Base-by-base conservation (phyloP, 2,113 vertebrate genomes). In the Sinocyclocheilus rhinocerous region DNA sequence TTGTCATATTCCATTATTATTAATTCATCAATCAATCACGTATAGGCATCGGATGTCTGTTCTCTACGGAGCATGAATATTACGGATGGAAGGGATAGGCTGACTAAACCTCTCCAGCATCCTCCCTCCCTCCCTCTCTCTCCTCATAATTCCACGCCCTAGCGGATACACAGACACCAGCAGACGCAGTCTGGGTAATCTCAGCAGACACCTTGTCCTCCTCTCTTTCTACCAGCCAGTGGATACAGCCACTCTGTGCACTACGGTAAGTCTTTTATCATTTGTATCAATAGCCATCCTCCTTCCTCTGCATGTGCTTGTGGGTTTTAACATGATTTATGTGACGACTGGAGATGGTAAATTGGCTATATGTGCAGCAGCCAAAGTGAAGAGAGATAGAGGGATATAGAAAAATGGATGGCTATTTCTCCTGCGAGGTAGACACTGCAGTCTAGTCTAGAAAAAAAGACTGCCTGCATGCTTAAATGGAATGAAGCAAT, bases 101-200 rank as follows among this genome's bases (percentile, higher is more conserved):
- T 94, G 92, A 91, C 90, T 70, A 83, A 76, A 72, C 75, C 85
- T 91, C 89, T 15, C 42, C n/a, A 81, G 78, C 63, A 48, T 75
- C 85, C 63, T 59, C 39, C 61, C 83, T 36, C 78, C 48, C 67
- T 6, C 67, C 1, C 84, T 69, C 90, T 87, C 86, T 86, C 91
- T 90, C 91, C 90, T 91, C 90, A 92, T 92, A 95, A 88, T 92
- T 91, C 92, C 92, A 88, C 92, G 81, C 93, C 91, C 94, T 92
- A 85, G 42, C 91, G 90, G 90, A 91, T 88, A 84, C 84, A 67
- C 92, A 89, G 91, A 92, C 90, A 88, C 90, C 87, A 87, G 91
- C 90, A 94, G 91, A 92, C 59, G 87, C 90, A 85, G 85, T 42
- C 45, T 59, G 33, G 26, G 18, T 55, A 73, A 80, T 83, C 67